Evolutionary conservation across 2,888 invertebrate genomes (phyloP).

Genomic region (Monochamus alternatus): DNA sequence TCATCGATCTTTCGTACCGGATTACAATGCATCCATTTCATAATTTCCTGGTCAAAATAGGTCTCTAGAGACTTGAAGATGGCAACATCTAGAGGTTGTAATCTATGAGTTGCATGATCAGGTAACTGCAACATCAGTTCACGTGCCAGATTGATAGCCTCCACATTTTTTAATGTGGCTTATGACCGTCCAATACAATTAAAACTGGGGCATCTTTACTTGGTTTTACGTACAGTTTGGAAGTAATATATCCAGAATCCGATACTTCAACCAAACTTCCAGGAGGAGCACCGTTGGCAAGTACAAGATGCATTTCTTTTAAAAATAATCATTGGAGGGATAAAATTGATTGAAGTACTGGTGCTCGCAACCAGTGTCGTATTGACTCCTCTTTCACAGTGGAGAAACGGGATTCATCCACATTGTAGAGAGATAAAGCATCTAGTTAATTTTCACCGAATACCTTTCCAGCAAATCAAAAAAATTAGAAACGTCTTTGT

Average conservation of each 20-base stretch:
- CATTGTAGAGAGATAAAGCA: conserved; percentile 3
- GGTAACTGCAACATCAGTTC: neutral
- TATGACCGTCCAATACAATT: conserved; percentile 1
- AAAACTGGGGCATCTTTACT: conserved; percentile 1
- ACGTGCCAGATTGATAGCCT: conserved; percentile 2
- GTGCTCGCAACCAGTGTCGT: conserved; percentile 32
- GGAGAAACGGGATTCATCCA: conserved; percentile 11
- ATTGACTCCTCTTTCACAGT: conserved; percentile 41
- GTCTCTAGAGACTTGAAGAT: neutral
- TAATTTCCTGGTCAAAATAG: no score
- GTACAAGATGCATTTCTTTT: conserved; percentile 3
- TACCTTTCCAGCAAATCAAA: conserved; percentile 12
- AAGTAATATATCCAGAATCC: neutral
- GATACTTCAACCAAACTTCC: conserved; percentile 12
- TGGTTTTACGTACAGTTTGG: neutral
- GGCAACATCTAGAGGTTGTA: conserved; percentile 9
- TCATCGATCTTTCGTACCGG: no score
- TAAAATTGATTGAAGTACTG: conserved; percentile 20
- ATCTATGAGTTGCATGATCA: neutral
- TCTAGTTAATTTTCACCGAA: neutral
- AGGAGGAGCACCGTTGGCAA: conserved; percentile 12
- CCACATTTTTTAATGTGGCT: neutral
- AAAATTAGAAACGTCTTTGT: neutral
- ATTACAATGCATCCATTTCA: neutral
- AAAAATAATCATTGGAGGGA: conserved; percentile 9